Evolutionary conservation across 1,140 invertebrate species (phyloP).

Genomic region (Zelostemma sp.): DNA sequence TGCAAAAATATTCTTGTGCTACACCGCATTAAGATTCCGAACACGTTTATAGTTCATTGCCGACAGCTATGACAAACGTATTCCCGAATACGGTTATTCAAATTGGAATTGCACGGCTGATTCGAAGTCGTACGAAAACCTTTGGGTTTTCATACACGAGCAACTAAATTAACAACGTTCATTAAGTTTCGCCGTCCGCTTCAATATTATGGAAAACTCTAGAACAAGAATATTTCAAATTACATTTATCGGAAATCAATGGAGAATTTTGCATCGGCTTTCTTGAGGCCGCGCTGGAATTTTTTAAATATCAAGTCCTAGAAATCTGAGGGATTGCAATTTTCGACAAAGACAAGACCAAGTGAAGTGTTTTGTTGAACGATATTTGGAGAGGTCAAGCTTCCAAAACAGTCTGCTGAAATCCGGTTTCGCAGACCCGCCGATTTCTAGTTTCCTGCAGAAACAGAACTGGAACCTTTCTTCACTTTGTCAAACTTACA

Average conservation of each 20-base stretch:
- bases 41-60: constrained; percentile 9
- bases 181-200: too few species aligned
- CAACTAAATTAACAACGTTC: too few species aligned
- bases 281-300: too few species aligned
- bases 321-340: too few species aligned
- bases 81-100: constrained; percentile 11
- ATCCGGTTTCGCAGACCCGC: constrained; percentile 30
- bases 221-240: too few species aligned
- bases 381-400: constrained; percentile 32
- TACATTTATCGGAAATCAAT: too few species aligned
- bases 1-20: constrained; percentile 8
- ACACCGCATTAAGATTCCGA: background rate
- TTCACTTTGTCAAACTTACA: constrained; percentile 28
- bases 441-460: constrained; percentile 34
- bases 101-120: constrained; percentile 2
- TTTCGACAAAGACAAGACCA: constrained; percentile 6
- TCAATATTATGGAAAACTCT: too few species aligned
- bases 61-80: constrained; percentile 8
- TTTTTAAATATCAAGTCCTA: too few species aligned
- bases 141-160: background rate
- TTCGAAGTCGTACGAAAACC: background rate
- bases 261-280: too few species aligned
- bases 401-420: constrained; percentile 31
- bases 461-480: constrained; percentile 14
- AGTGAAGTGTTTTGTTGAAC: constrained; percentile 16